Conservation (phyloP, 1,140 invertebrate species). For the Asobara japonica region DNA sequence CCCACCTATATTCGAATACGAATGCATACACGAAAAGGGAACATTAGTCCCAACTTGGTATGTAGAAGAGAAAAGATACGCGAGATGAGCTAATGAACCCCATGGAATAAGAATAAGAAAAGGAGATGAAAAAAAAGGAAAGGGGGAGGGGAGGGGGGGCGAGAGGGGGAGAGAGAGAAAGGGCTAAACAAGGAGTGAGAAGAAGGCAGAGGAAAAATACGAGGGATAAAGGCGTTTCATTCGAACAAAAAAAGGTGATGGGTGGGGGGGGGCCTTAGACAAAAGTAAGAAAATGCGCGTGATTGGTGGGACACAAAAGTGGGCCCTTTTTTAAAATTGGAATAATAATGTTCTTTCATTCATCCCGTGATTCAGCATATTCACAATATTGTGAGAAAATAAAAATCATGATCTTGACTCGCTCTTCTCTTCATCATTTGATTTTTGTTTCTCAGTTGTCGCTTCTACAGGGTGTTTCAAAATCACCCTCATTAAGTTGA, state of each 20-base stretch:
- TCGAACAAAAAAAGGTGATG: too few species aligned
- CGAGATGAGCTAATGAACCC: constrained; percentile 14
- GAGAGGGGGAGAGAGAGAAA: constrained; percentile 37
- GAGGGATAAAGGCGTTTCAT: constrained; percentile 4
- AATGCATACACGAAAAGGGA: neutral
- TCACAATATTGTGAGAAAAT: constrained; percentile 65
- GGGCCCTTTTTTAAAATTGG: constrained; percentile 61
- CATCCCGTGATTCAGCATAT: constrained; percentile 61
- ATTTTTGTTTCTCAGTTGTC: neutral
- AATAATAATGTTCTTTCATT: constrained; percentile 65
- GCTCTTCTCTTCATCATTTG: neutral
- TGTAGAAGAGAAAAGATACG: constrained; percentile 15
- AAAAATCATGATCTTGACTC: constrained; percentile 36
- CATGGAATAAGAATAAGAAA: constrained; percentile 36
- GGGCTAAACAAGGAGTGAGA: neutral
- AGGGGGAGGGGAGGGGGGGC: constrained; percentile 25
- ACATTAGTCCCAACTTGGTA: constrained; percentile 2
- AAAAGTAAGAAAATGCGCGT: constrained; percentile 5
- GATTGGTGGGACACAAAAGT: constrained; percentile 2
- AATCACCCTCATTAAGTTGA: too few species aligned
- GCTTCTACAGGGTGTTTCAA: neutral
- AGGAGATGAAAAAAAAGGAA: constrained; percentile 14
- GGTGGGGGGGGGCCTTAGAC: too few species aligned
- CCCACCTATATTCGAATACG: constrained; percentile 1
- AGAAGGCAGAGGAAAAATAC: neutral